Percentiles rank a stretch among this genome's conserved stretches.
Evolutionary conservation across 2,113 vertebrate genomes (phyloP).

Genomic region (Gavia stellata): DNA sequence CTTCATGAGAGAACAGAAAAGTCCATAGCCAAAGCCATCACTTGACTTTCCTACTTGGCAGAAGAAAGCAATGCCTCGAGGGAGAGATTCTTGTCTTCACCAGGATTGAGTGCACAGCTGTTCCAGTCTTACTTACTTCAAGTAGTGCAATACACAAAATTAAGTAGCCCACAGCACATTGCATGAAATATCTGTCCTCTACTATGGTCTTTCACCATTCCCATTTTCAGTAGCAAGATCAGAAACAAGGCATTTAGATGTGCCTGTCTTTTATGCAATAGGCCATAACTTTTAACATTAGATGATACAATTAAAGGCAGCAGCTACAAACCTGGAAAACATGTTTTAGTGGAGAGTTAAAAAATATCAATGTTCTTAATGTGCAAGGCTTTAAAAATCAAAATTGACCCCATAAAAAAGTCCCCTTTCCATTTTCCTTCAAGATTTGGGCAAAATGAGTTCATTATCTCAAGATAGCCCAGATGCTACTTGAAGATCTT

Average conservation of each 20-base stretch:
- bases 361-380: background rate
- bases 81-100: background rate
- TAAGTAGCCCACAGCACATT: background rate
- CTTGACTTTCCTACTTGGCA: constrained; percentile 10
- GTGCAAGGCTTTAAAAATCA: background rate
- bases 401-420: background rate
- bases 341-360: background rate
- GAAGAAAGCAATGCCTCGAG: background rate
- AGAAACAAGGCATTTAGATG: background rate
- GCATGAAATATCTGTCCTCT: background rate
- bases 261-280: background rate
- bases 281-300: background rate
- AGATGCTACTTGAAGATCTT: background rate
- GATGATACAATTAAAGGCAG: background rate
- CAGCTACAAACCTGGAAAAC: background rate
- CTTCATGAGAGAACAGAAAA: background rate
- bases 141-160: background rate
- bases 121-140: background rate
- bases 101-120: background rate
- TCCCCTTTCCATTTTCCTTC: background rate
- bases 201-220: background rate
- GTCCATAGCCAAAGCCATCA: background rate
- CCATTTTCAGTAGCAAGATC: background rate
- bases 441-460: background rate
- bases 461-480: background rate